Percentiles rank a stretch among this genome's conserved stretches.
Conservation (phyloP, 2,113 vertebrate species). For the Callocephalon fimbriatum region DNA sequence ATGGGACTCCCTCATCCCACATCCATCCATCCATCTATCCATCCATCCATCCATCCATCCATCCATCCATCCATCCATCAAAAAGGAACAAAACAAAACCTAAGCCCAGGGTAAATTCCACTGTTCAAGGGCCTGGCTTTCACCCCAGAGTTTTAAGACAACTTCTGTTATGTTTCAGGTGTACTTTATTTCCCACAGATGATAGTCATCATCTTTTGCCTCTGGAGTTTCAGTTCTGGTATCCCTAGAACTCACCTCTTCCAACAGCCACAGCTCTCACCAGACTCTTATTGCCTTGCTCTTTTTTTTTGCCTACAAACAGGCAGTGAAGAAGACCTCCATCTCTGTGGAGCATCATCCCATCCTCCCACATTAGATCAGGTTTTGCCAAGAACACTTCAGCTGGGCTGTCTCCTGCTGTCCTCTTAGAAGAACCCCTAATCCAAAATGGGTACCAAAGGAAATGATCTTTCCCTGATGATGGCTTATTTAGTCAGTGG, state of each 20-base stretch:
- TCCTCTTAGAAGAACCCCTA: neutral
- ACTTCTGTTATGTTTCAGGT: neutral
- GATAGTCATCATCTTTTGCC: fast-evolving
- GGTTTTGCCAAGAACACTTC: neutral
- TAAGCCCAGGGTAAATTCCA: neutral
- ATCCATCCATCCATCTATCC: neutral
- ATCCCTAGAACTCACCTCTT: neutral
- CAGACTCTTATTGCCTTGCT: neutral
- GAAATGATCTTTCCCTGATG: neutral
- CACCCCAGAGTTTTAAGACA: neutral
- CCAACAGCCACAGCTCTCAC: neutral
- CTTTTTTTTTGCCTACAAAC: neutral
- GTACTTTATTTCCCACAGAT: neutral
- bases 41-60: no score
- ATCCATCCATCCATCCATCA: no score
- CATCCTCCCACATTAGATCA: neutral
- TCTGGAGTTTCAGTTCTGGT: neutral
- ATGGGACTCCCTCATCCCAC: neutral
- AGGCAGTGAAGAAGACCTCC: neutral
- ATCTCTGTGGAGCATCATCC: neutral
- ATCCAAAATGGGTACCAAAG: neutral
- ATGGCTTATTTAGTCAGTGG: neutral
- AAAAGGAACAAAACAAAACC: neutral
- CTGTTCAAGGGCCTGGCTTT: neutral
- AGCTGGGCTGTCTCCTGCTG: neutral